Evolutionary conservation across 53 echinoderm and acorn worm genomes (phyloP), one percentile per base, ranked within the genome.

Genomic region (Pentamera pediparva): DNA sequence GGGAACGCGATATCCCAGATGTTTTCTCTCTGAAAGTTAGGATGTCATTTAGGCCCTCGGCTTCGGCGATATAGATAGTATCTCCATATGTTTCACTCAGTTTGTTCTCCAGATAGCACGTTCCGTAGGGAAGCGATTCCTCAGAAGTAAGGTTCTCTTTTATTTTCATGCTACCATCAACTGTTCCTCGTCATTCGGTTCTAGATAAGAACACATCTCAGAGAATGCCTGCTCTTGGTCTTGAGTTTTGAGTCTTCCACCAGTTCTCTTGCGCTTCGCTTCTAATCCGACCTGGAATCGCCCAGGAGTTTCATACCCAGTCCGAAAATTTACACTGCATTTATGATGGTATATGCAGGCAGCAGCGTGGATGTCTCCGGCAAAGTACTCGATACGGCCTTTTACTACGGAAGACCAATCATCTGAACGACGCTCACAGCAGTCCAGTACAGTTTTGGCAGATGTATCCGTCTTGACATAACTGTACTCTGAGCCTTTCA

Each of bases 21-120:
- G 79, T 79, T 53, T 79, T 79, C 73, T 70, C 79, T 34, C 79
- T 47, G 54, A 52, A 45, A 20, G 79, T 79, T 19, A 79, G 69
- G 56, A 79, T 72, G 36, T 79, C 79, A 49, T 35, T n/a, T 59
- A 78, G 48, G 18, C 78, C 78, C 35, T 78, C 67, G 26, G 59
- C 55, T 61, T 61, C 55, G 31, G 76, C 35, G 22, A 76, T 72
- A 39, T 72, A 39, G 19, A 72, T 72, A 19, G 73, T 13, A 31
- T 59, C 58, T 24, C 76, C 76, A 61, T 75, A 75, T 35, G 32
- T 21, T n/a, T 75, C 76, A 24, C 60, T 75, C 60, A 75, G 32
- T 75, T 33, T 27, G 21, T 60, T 51, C 30, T 75, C 60, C 41
- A 69, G 17, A 36, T 75, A 75, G 50, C 34, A 29, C 34, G 58